phyloP scores from a whole-genome alignment of 2,113 vertebrate species.

The Grammomys surdaster region DNA sequence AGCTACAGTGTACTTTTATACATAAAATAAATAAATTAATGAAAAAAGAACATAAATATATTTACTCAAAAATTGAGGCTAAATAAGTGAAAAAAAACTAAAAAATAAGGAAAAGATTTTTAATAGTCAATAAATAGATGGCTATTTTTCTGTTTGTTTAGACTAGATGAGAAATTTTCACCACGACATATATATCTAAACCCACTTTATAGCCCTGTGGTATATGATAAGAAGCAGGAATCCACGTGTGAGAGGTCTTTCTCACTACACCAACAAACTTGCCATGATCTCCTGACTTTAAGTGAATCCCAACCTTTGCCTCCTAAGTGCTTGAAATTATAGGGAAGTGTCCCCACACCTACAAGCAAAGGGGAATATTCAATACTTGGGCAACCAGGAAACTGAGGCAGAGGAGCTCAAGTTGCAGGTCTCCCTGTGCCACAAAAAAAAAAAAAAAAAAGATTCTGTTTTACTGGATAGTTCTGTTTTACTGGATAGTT shows the following conservation, averaged over 20 bases:
- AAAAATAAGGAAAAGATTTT: not conserved
- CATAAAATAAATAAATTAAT: too few relatives aligned
- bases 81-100: conserved; percentile 41
- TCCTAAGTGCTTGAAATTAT: not conserved
- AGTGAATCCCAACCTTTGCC: not conserved
- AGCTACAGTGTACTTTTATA: too few relatives aligned
- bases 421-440: not conserved
- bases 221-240: conserved; percentile 6
- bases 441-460: too few relatives aligned
- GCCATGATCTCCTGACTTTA: not conserved
- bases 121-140: not conserved
- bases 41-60: not conserved
- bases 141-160: conserved; percentile 48
- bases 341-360: not conserved
- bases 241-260: not conserved
- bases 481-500: not conserved
- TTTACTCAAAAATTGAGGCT: conserved; percentile 26
- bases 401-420: too few relatives aligned
- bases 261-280: not conserved
- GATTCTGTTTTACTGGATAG: not conserved
- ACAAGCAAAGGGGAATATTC: not conserved
- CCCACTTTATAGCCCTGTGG: not conserved
- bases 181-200: conserved; percentile 37
- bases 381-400: not conserved
- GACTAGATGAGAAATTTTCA: conserved; percentile 63